Evolutionary conservation across 2,888 invertebrate species (phyloP), one percentile per base, ranked within the genome.

Genomic region (Drosophila mimica): DNA sequence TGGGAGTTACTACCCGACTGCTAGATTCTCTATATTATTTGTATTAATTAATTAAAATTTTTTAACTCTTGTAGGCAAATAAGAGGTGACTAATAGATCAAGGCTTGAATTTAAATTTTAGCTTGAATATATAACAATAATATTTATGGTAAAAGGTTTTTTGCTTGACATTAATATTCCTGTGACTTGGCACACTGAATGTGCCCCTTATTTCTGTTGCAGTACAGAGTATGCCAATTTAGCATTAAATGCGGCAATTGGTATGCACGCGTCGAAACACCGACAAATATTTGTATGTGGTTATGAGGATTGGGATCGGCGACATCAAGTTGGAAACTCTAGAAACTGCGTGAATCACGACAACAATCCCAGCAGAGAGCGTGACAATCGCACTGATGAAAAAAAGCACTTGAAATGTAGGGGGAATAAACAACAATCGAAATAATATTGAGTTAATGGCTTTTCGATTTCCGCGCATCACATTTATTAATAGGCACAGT

Each of bases 331-430:
- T 65, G 64, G 67, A 68, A 76, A 76, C 52, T 74, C 33, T 62
- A 70, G 57, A 77, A 77, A 79, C 61, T 64, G 74, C 76, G 70
- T 85, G 85, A 84, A 88, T 84, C 84, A 89, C 86, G 75, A 71
- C 33, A 40, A 13, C n/a, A 43, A 7, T 13, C 34, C 15, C 57
- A 56, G 25, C 46, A 48, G 40, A 65, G 34, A 62, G 48, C 52
- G 59, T 70, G 81, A 77, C 81, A 74, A 69, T 59, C 49, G 52
- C 67, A 68, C 54, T 20, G 49, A 30, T 28, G 58, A 40, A 52
- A 40, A 58, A 57, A 51, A 31, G 11, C 36, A 48, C 20, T 54
- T 64, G 38, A 25, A 52, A 40, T 56, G 20, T 30, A 0, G 8
- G 15, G 25, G 25, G n/a, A 63, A 52, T 60, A 69, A 70, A 63